A percentile compares a stretch with the other conserved stretches of the same genome.
phyloP scores from a whole-genome alignment of 1,140 invertebrate species.

The Heliconius nattereri region DNA sequence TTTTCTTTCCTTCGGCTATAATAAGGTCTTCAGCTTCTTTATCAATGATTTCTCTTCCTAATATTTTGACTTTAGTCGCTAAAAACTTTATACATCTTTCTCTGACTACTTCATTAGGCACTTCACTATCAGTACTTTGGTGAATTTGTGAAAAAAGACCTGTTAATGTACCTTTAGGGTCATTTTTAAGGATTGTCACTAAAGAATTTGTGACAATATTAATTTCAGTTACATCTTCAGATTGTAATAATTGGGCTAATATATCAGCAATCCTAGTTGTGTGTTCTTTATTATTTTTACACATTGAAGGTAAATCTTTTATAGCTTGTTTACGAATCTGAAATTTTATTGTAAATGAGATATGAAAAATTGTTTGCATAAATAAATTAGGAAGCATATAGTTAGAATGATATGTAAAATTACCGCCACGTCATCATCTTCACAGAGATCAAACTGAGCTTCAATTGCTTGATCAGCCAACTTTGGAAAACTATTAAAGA shows the following conservation, averaged over 20 bases:
- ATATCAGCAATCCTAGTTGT: constrained; percentile 95
- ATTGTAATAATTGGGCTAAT: constrained; percentile 93
- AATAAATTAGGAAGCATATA: neutral
- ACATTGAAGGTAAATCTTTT: constrained; percentile 94
- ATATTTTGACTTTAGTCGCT: constrained; percentile 89
- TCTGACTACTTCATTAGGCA: constrained; percentile 87
- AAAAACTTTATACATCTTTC: constrained; percentile 95
- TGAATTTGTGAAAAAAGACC: constrained; percentile 94
- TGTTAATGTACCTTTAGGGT: constrained; percentile 87
- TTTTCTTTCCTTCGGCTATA: constrained; percentile 93
- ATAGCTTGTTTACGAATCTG: constrained; percentile 98
- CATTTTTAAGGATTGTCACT: constrained; percentile 82
- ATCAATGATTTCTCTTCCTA: constrained; percentile 89
- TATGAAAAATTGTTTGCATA: neutral
- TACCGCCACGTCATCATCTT: constrained; percentile 96
- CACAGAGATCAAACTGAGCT: constrained; percentile 96
- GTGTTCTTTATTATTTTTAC: constrained; percentile 92
- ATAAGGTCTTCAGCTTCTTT: constrained; percentile 94
- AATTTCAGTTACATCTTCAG: constrained; percentile 91
- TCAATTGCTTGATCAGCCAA: constrained; percentile 93
- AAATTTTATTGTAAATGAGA: constrained; percentile 39
- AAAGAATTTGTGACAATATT: constrained; percentile 88
- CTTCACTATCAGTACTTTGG: constrained; percentile 87
- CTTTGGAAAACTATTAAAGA: constrained; percentile 95
- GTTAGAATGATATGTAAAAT: constrained; percentile 36